Evolutionary conservation across 2,113 vertebrate genomes (phyloP).

Genomic region (Silurus glanis): DNA sequence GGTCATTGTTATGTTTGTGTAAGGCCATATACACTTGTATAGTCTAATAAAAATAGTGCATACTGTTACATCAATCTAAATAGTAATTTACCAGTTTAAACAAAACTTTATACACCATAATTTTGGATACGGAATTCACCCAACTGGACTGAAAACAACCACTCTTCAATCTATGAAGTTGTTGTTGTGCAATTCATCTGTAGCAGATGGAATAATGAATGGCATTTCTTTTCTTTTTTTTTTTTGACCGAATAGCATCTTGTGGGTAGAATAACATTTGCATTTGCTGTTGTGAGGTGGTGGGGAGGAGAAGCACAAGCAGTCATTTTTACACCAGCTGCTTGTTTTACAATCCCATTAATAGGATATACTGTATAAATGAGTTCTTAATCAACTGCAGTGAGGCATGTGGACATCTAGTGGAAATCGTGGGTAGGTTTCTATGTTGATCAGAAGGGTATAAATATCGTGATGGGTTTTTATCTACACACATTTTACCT

Average conservation of each 20-base stretch:
- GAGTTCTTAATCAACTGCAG: neutral
- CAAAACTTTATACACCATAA: no score
- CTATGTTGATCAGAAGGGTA: neutral
- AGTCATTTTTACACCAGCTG: neutral
- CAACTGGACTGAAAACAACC: neutral
- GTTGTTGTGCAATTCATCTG: neutral
- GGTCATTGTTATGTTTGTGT: neutral
- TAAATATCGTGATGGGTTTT: slow-evolving; percentile 25
- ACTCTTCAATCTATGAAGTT: neutral
- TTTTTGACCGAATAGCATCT: neutral
- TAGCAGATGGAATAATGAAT: neutral
- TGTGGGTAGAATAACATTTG: neutral
- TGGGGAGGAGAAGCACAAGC: neutral
- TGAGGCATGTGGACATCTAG: slow-evolving; percentile 50
- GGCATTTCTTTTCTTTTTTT: neutral
- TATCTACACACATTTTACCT: slow-evolving; percentile 17
- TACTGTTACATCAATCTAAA: neutral
- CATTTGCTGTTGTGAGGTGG: neutral
- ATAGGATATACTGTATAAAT: neutral
- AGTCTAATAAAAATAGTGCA: neutral
- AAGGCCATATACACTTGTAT: neutral
- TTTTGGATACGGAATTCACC: neutral
- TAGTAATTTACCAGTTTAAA: no score
- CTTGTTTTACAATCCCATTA: neutral
- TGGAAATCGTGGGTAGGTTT: slow-evolving; percentile 39